phyloP scores from a whole-genome alignment of 2,113 vertebrate genomes.

The Hippocampus barbouri region DNA sequence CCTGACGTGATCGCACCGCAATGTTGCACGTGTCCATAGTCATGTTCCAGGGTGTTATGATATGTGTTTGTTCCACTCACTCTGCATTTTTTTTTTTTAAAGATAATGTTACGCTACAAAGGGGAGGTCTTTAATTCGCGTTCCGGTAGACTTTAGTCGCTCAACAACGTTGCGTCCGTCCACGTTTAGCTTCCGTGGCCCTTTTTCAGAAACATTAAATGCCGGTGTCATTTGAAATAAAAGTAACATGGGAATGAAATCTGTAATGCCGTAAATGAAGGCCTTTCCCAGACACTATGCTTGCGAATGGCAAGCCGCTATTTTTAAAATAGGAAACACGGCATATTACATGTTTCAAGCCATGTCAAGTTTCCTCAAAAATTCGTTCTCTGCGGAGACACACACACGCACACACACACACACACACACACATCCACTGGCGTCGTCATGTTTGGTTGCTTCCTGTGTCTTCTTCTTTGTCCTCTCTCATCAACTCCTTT shows the following conservation, averaged over 20 bases:
- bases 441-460: neutral
- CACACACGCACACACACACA: neutral
- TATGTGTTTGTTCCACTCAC: no score
- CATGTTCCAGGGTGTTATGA: no score
- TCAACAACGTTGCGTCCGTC: neutral
- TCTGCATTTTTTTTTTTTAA: no score
- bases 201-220: neutral
- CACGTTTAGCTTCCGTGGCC: neutral
- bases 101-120: no score
- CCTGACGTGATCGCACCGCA: no score
- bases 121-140: neutral
- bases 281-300: no score
- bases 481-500: slow-evolving; percentile 55
- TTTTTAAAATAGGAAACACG: neutral
- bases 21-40: no score
- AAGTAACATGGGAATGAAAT: neutral
- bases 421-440: neutral
- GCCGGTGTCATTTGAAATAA: neutral
- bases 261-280: neutral
- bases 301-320: no score
- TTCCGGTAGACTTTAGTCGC: no score
- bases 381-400: neutral
- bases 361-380: slow-evolving; percentile 2
- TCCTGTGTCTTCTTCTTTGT: slow-evolving; percentile 8
- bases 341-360: neutral